Conservation (phyloP, 2,888 invertebrate genomes). For the Shargacucullia verbasci region DNA sequence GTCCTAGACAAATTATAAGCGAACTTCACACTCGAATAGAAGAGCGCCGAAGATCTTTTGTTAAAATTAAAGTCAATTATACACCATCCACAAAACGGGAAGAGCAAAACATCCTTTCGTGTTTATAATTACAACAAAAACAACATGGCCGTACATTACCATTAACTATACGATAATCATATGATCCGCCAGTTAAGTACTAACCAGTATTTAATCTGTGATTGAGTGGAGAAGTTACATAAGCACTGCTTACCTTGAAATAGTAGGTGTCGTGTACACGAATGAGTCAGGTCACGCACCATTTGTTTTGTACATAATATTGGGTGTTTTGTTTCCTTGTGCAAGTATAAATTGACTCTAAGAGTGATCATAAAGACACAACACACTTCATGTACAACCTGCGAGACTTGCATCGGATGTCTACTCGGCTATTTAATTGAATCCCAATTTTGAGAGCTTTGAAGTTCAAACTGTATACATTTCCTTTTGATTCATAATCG, state of each 20-base stretch:
- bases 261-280: slow-evolving; percentile 11
- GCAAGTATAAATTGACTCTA: not conserved
- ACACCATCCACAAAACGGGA: too few relatives aligned
- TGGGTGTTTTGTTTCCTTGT: slow-evolving; percentile 2
- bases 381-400: too few relatives aligned
- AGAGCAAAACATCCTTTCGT: not conserved
- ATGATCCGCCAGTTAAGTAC: not conserved
- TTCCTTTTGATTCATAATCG: too few relatives aligned
- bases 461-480: too few relatives aligned
- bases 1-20: too few relatives aligned
- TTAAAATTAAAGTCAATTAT: too few relatives aligned
- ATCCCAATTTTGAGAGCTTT: too few relatives aligned
- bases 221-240: slow-evolving; percentile 13
- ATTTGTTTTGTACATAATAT: slow-evolving; percentile 22
- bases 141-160: not conserved
- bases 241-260: slow-evolving; percentile 35
- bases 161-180: not conserved
- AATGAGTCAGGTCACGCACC: slow-evolving; percentile 34
- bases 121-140: not conserved
- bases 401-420: too few relatives aligned
- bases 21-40: too few relatives aligned
- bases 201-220: not conserved
- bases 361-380: too few relatives aligned
- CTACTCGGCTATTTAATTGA: too few relatives aligned
- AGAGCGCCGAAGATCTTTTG: too few relatives aligned